Conservation (phyloP, 2,113 vertebrate species). For the Gasterosteus nipponicus region DNA sequence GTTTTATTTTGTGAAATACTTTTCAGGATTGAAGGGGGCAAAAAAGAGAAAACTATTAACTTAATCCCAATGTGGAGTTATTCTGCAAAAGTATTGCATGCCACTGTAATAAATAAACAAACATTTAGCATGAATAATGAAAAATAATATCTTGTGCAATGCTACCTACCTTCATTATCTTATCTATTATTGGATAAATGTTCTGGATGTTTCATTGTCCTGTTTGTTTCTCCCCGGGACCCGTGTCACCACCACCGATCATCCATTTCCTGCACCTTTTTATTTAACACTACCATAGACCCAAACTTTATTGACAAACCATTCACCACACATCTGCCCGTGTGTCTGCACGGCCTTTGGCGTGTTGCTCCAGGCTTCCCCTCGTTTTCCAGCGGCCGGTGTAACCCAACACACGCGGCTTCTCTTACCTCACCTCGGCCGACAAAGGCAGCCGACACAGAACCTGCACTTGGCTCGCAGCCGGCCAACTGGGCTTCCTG, state of each 20-base stretch:
- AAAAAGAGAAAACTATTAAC: neutral
- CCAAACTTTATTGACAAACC: neutral
- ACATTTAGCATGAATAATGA: conserved; percentile 4
- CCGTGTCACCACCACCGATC: neutral
- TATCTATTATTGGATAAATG: neutral
- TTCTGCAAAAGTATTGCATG: neutral
- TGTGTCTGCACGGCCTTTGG: conserved; percentile 34
- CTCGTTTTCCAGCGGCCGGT: conserved; percentile 63
- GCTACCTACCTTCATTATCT: neutral
- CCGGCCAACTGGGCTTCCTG: conserved; percentile 68
- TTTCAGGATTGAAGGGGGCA: neutral
- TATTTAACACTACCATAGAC: neutral
- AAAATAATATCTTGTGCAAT: neutral
- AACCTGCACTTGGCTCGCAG: conserved; percentile 65
- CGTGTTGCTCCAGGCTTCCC: conserved; percentile 55
- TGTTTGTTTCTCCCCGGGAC: neutral
- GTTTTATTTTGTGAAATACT: neutral
- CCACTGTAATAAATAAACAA: neutral
- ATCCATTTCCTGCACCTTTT: neutral
- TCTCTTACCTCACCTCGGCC: conserved; percentile 75
- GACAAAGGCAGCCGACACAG: conserved; percentile 78
- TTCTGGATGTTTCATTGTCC: neutral
- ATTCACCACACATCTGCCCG: neutral
- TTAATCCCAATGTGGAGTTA: neutral
- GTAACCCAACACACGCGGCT: conserved; percentile 77